phyloP scores from a whole-genome alignment of 1,140 invertebrate genomes.

The Cardiocondyla obscurior region DNA sequence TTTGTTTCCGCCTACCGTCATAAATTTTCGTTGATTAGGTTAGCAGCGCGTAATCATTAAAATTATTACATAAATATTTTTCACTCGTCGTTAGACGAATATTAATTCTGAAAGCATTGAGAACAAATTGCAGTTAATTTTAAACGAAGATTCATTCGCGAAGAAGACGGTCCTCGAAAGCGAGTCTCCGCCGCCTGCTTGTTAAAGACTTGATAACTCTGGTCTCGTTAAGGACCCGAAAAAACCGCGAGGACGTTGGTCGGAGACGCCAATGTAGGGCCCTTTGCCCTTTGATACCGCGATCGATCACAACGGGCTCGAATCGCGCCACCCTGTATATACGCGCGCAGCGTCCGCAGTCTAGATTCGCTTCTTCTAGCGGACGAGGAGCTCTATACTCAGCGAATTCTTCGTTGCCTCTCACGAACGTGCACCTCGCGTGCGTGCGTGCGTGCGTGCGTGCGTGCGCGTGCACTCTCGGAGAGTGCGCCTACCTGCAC shows the following conservation, averaged over 20 bases:
- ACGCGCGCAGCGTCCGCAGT: neutral
- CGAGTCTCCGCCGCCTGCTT: too few relatives aligned
- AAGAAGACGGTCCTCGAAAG: too few relatives aligned
- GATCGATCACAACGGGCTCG: neutral
- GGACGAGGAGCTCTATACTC: conserved; percentile 9
- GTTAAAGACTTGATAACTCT: too few relatives aligned
- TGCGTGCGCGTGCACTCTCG: neutral
- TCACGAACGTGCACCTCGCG: neutral
- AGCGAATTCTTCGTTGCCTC: conserved; percentile 44
- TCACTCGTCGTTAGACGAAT: too few relatives aligned
- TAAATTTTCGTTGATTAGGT: too few relatives aligned
- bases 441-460: neutral
- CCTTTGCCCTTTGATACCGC: neutral
- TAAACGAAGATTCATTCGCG: too few relatives aligned
- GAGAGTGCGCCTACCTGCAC: conserved; percentile 4
- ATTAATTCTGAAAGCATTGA: too few relatives aligned
- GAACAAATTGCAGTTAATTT: too few relatives aligned
- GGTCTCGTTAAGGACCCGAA: neutral
- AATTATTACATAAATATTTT: too few relatives aligned
- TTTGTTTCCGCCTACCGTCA: too few relatives aligned
- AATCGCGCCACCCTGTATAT: neutral
- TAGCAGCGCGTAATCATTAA: too few relatives aligned
- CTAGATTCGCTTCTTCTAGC: conserved; percentile 40
- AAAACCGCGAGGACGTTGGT: neutral
- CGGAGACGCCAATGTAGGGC: too few relatives aligned